Conservation (phyloP, 2,113 vertebrate genomes). For the Ammodytes marinus region DNA sequence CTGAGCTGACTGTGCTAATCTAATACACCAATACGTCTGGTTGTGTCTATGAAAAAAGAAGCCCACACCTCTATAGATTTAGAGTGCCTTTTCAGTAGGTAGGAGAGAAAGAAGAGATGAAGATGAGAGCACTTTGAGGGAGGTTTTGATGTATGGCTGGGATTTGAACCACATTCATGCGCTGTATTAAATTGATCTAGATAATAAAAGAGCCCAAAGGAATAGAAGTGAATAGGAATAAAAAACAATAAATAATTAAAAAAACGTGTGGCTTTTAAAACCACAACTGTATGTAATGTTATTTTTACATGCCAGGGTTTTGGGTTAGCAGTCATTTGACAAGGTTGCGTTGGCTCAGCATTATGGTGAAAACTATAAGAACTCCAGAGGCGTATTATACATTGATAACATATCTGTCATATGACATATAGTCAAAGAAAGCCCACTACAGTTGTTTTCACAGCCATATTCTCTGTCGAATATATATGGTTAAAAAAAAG, state of each 20-base stretch:
- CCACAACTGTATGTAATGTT: too few species aligned
- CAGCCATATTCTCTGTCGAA: neutral
- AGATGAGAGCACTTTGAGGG: constrained; percentile 60
- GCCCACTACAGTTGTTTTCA: too few species aligned
- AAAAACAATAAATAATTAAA: neutral
- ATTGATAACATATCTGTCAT: neutral
- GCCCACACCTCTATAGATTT: constrained; percentile 27
- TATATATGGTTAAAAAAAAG: neutral
- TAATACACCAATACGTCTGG: constrained; percentile 63
- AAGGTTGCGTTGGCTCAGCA: neutral
- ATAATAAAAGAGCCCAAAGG: neutral
- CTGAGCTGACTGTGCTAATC: constrained; percentile 61
- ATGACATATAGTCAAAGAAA: neutral
- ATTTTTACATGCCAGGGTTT: neutral
- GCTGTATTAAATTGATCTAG: neutral
- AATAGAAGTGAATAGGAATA: neutral
- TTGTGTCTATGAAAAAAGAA: constrained; percentile 50
- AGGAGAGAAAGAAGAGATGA: constrained; percentile 28
- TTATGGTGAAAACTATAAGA: neutral
- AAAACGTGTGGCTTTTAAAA: neutral
- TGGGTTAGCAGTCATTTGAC: neutral
- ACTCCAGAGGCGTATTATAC: neutral
- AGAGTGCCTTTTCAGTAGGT: constrained; percentile 29
- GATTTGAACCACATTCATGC: constrained; percentile 17
- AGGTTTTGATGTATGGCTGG: constrained; percentile 22